Base-by-base conservation (phyloP, 2,113 vertebrate genomes). In the Oryzias curvinotus region DNA sequence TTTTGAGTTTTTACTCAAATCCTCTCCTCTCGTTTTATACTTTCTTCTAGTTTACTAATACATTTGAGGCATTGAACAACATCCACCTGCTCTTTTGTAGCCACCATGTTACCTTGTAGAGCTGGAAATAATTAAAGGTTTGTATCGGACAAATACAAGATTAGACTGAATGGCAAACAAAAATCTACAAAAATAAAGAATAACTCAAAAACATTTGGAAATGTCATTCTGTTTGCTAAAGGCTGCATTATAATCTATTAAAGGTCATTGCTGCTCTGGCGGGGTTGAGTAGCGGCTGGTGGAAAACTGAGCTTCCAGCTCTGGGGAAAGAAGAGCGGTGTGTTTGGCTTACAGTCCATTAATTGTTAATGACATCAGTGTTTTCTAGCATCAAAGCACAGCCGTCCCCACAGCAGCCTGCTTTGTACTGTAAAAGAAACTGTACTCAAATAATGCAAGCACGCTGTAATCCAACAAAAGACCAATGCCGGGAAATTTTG, bases 401-500 rank as follows among this genome's bases (percentile, higher is more conserved):
- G 18, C 46, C 50, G 46, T 47, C 44, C 45, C 23, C 14, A 41
- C 7, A 55, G 3, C 19, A 21, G 16, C 5, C 15, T 10, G 16
- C 10, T 25, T 10, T 6, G 17, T 8, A 15, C 36, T 51, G 47
- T 46, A 44, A 60, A 65, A 54, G 42, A 67, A 59, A 52, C 14
- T 14, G 18, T 57, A 60, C 64, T 36, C 57, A 55, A 54, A 49
- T 25, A 51, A 49, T 50, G n/a, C 19, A 25, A 4, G 2, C 64
- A 54, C 52, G 14, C 68, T 55, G 52, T 59, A 47, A 54, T 54
- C 49, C 42, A 17, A 49, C 18, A 30, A 43, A 65, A 36, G 36
- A 36, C 10, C 72, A 68, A 36, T 59, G 14, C 48, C 6, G 23
- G 10, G 14, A 48, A 60, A 64, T 57, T n/a, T 47, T 65, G 52